Conservation (phyloP, 2,888 invertebrate species). For the Microctonus brassicae region DNA sequence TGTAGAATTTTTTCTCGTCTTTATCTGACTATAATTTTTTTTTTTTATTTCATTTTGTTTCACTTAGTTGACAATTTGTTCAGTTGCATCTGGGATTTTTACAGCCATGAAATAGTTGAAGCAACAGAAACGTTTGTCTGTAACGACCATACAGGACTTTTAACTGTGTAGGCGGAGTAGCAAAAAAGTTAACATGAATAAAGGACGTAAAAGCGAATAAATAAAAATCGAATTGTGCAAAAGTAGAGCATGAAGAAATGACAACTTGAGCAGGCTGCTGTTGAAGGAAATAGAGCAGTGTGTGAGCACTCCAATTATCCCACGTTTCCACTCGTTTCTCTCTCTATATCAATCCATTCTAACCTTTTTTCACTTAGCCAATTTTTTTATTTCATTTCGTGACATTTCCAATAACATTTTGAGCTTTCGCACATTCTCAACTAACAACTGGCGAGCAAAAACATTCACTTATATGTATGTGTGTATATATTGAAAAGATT, state of each 20-base stretch:
- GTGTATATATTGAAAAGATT: background rate
- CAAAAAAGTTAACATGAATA: background rate
- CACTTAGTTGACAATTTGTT: background rate
- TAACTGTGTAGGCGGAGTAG: background rate
- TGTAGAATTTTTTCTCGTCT: conserved; percentile 2
- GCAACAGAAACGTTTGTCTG: background rate
- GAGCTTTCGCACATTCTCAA: background rate
- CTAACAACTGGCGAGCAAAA: background rate
- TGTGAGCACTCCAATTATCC: background rate
- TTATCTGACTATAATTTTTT: too few relatives aligned
- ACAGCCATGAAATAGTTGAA: background rate
- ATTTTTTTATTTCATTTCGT: background rate
- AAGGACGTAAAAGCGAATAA: too few relatives aligned
- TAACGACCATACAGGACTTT: background rate
- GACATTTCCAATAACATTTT: conserved; percentile 5
- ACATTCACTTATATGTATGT: background rate
- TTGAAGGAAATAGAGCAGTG: background rate
- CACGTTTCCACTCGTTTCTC: background rate
- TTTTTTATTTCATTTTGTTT: background rate
- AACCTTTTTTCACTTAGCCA: background rate
- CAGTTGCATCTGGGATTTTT: background rate
- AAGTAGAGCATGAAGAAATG: background rate
- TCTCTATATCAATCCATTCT: background rate
- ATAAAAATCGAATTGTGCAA: background rate
- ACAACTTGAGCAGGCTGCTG: background rate